Percentiles rank a stretch among this genome's conserved stretches.
These are phyloP conservation scores for Orthonyx spaldingii DNA, from an alignment of 2,113 vertebrate species.

Conservation along the genomic window DNA sequence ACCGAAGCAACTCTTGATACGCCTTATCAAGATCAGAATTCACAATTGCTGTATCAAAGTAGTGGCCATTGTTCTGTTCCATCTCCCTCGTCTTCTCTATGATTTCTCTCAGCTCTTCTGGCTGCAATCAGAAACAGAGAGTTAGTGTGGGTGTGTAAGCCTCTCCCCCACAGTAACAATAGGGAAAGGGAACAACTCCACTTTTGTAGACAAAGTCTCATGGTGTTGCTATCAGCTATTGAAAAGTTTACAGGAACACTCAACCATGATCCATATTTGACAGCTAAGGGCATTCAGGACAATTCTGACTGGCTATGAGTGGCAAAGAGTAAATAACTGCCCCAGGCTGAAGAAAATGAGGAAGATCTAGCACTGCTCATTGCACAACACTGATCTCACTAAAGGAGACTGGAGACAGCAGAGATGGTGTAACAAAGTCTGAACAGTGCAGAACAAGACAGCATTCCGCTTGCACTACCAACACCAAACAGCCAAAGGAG, in stretches of 20 bases:
- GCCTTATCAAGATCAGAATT: conserved; percentile 89
- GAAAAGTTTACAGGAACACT: neutral
- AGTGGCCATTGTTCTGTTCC: conserved; percentile 91
- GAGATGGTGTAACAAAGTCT: neutral
- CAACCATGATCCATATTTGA: neutral
- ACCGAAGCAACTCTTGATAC: conserved; percentile 83
- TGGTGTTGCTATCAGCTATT: neutral
- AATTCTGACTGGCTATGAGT: neutral
- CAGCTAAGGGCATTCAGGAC: neutral
- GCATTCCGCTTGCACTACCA: neutral
- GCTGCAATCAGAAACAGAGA: conserved; percentile 69
- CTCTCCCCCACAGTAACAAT: neutral
- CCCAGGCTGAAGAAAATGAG: neutral
- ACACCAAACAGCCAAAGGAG: neutral
- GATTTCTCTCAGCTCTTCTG: conserved; percentile 89
- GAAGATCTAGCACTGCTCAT: neutral
- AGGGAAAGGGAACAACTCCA: neutral
- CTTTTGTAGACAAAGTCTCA: neutral
- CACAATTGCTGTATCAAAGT: conserved; percentile 88
- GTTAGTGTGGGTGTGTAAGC: neutral
- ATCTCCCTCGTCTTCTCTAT: conserved; percentile 94
- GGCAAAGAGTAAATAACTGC: neutral
- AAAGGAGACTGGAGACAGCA: neutral
- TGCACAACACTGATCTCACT: neutral
- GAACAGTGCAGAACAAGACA: neutral